Evolutionary conservation across 2,888 invertebrate species (phyloP).

Genomic region (Branchinecta sandiegonensis): DNA sequence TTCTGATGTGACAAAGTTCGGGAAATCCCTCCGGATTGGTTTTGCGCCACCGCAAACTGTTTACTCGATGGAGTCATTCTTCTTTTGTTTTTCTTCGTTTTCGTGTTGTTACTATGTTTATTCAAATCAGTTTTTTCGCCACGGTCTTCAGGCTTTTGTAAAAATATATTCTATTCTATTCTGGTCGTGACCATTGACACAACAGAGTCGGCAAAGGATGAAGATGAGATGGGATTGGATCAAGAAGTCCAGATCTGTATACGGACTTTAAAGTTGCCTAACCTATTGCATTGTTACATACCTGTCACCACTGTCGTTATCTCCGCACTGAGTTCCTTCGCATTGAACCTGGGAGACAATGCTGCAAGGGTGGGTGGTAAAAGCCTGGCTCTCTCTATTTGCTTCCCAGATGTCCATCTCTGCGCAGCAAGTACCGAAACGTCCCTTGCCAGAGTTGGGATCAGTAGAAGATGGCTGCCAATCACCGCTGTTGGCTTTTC

Average conservation of each 20-base stretch:
- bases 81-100: too few species aligned
- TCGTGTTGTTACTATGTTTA: too few species aligned
- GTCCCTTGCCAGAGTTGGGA: slow-evolving; percentile 25
- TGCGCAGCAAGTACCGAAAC: slow-evolving; percentile 26
- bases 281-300: not conserved
- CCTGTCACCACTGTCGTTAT: slow-evolving; percentile 25
- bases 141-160: not conserved
- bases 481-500: slow-evolving; percentile 25
- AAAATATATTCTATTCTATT: too few species aligned
- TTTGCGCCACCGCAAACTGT: too few species aligned
- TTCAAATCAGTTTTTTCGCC: not conserved
- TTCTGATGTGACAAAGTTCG: too few species aligned
- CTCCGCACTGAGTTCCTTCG: slow-evolving; percentile 25
- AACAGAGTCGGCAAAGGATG: too few species aligned
- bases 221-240: too few species aligned
- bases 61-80: too few species aligned
- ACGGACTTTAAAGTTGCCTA: too few species aligned
- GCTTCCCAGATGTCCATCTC: slow-evolving; percentile 28
- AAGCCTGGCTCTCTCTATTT: slow-evolving; percentile 25
- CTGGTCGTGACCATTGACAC: too few species aligned
- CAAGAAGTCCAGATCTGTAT: too few species aligned
- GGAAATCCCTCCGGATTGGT: too few species aligned
- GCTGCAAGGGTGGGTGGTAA: slow-evolving; percentile 26
- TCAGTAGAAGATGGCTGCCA: slow-evolving; percentile 25
- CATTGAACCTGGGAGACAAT: slow-evolving; percentile 23